Conservation (phyloP, 2,113 vertebrate species). For the Seriola quinqueradiata region DNA sequence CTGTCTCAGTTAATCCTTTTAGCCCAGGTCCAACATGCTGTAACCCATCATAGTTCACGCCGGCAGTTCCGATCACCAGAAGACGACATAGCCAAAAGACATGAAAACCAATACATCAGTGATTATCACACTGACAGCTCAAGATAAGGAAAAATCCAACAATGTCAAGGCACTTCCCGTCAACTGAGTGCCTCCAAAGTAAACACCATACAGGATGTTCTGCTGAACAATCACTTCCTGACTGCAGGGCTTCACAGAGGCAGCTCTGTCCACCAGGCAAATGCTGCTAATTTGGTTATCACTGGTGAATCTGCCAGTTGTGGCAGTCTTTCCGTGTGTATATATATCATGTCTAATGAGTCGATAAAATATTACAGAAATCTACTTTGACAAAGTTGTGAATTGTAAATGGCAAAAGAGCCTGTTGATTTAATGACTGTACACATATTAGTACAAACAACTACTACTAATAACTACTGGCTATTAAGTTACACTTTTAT, state of each 20-base stretch:
- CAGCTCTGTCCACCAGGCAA: constrained; percentile 1
- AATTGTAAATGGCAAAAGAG: neutral
- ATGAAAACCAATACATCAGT: constrained; percentile 1
- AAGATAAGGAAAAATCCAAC: constrained; percentile 33
- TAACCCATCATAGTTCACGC: constrained; percentile 31
- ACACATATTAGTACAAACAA: neutral
- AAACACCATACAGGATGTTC: constrained; percentile 41
- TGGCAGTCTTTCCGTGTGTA: neutral
- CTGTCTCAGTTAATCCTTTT: constrained; percentile 67
- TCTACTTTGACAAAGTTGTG: neutral
- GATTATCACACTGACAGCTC: neutral
- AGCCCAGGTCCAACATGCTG: constrained; percentile 53
- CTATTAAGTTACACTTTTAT: neutral
- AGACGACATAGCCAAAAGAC: neutral
- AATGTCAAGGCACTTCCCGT: constrained; percentile 50
- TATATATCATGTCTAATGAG: neutral
- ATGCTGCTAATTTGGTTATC: constrained; percentile 9
- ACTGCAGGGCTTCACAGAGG: constrained; percentile 20
- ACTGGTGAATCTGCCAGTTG: neutral
- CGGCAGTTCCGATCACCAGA: constrained; percentile 17
- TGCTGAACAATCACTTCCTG: constrained; percentile 54
- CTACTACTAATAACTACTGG: neutral
- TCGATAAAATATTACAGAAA: neutral
- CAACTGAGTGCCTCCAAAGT: constrained; percentile 23
- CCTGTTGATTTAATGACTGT: neutral